Evolutionary conservation across 2,113 vertebrate species (phyloP).

Genomic region (Sinocyclocheilus anophthalmus): DNA sequence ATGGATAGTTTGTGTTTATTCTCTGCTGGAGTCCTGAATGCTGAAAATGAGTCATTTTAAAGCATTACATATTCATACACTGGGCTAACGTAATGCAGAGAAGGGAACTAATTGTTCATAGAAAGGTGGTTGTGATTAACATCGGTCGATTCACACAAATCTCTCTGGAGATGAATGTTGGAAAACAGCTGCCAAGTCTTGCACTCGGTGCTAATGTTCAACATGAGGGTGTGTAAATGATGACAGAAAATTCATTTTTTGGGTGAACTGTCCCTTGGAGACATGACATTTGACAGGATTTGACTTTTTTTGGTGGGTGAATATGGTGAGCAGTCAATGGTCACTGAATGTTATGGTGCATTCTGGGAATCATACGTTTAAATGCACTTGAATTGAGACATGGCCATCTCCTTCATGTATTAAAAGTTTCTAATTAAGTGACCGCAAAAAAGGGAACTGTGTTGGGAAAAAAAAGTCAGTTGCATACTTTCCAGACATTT

Average conservation of each 20-base stretch:
- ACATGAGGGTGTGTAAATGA: background rate
- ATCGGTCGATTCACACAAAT: background rate
- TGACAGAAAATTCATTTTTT: background rate
- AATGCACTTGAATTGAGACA: background rate
- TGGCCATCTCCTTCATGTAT: background rate
- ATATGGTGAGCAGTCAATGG: background rate
- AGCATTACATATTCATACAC: conserved; percentile 89
- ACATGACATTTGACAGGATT: background rate
- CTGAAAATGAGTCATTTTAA: conserved; percentile 86
- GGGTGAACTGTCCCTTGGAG: background rate
- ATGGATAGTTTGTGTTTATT: conserved; percentile 93
- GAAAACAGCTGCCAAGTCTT: background rate
- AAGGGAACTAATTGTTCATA: conserved; percentile 24
- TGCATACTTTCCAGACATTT: background rate
- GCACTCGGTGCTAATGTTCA: conserved; percentile 4
- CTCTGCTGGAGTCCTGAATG: conserved; percentile 82
- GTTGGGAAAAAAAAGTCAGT: background rate
- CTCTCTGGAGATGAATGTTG: conserved; percentile 27
- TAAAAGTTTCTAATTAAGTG: background rate
- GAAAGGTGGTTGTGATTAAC: conserved; percentile 34
- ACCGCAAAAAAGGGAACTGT: background rate
- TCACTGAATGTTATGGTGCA: background rate
- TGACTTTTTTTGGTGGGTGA: background rate
- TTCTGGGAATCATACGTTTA: background rate
- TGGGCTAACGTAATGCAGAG: conserved; percentile 72